Base-by-base conservation (phyloP, 2,888 invertebrate genomes). In the Danaus chrysippus region DNA sequence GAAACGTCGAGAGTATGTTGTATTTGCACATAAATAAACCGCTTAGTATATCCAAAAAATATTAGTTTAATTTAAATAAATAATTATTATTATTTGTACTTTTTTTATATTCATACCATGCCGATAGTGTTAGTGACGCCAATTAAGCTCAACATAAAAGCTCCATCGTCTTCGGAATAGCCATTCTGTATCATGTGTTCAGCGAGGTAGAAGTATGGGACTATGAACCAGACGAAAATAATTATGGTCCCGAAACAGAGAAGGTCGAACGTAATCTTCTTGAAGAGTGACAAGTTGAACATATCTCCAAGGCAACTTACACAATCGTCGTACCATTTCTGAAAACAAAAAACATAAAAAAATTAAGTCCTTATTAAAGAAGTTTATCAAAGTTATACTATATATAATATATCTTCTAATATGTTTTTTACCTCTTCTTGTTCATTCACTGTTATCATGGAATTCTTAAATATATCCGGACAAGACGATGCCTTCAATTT, bases 141-240 rank as follows among this genome's bases (percentile, higher is more conserved):
- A 73, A 98, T 96, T 59, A 96, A 92, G 58, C 98, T 96, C 68
- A 98, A 92, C 71, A 98, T 93, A 65, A 93, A 93, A 6, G 97
- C 96, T 5, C 95, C 95, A 57, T 95, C 94, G 46, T 94, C 92
- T 70, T 95, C 94, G 1, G 91, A 92, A 72, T 95, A 96, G 0
- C 94, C 94, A 66, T 93, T 91, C 0, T 85, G 80, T 43, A 93
- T 92, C 89, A 97, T 94, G 80, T 96, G 94, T 76, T 98, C 97
- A 60, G 96, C 95, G 67, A 98, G 92, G 85, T 97, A 98, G 82
- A 98, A 96, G 87, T 99, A 99, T 12, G 98, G 98, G 63, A 98
- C 96, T 77, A 99, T 98, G 84, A 96, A 96, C 96, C 97, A 98
- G 75, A 95, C 94, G 86, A 98, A 98, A 58, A 98, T 92, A 59